Evolutionary conservation across 2,888 invertebrate species (phyloP), one percentile per base, ranked within the genome.

Genomic region (Globia sparganii): DNA sequence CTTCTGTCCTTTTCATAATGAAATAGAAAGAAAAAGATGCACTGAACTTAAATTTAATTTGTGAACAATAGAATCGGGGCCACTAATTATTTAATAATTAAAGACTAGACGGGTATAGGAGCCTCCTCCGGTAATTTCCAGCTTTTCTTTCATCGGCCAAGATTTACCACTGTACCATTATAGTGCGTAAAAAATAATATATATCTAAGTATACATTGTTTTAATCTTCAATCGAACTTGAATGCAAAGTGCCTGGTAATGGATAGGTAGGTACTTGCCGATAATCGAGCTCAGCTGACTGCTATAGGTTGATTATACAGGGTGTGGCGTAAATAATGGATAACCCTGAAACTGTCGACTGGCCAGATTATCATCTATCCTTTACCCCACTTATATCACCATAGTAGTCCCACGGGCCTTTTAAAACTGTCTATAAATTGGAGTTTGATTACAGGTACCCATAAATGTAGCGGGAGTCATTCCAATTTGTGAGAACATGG

Each of bases 401-500:
- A n/a, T n/a, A n/a, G n/a, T n/a, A 37, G 11, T 8, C 66, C 21
- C 28, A 21, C 28, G 21, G 46, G 15, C 8, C 31, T 34, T 49
- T 34, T 49, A 53, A 18, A 31, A 69, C 15, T 61, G 46, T 18
- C 13, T 25, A 49, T 62, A 34, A 28, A 37, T 15, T 28, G 43
- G 31, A 21, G 18, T 65, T 43, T 49, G 15, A 34, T 72, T 64
- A 13, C 89, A 96, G 96, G 86, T 92, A 21, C 92, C 93, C 0
- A 80, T 96, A 4, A 95, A 95, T 86, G 91, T 95, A 77, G 82
- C 95, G 89, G 98, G 97, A 1, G 97, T 98, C 80, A 97, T 98
- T 62, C 98, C 98, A 0, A 95, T 99, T 56, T 98, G 98, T 91
- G 99, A 99, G 95, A 98, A 98, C 94, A 97, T 98, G 97, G 97